Percentiles rank a stretch among this genome's conserved stretches.
Evolutionary conservation across 2,888 invertebrate genomes (phyloP).

Genomic region (Netelia inedita): DNA sequence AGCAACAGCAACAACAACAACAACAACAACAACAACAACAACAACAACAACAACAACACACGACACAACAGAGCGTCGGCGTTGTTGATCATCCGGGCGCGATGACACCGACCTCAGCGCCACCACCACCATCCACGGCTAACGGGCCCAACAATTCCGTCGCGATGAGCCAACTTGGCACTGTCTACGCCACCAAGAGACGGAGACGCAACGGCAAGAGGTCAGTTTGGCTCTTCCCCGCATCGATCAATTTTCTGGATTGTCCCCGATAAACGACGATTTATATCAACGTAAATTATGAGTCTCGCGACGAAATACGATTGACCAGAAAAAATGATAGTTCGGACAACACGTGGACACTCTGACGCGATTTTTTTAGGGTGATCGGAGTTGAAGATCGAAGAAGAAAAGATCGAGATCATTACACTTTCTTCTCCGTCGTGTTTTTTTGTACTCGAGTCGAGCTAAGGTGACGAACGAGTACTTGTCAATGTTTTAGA

Average conservation of each 20-base stretch:
- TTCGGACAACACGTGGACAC: too few species aligned
- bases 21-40: slow-evolving; percentile 64
- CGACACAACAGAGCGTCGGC: slow-evolving; percentile 61
- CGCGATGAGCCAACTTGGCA: slow-evolving; percentile 95
- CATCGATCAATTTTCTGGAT: background rate
- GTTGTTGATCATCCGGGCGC: slow-evolving; percentile 64
- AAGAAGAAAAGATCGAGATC: too few species aligned
- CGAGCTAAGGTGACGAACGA: too few species aligned
- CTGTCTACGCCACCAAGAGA: slow-evolving; percentile 98
- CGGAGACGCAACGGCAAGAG: slow-evolving; percentile 98
- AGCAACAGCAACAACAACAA: slow-evolving; percentile 57
- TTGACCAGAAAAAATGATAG: too few species aligned
- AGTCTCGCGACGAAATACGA: too few species aligned
- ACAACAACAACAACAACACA: slow-evolving; percentile 50
- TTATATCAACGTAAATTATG: too few species aligned
- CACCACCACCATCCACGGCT: slow-evolving; percentile 80
- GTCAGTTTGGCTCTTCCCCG: slow-evolving; percentile 86
- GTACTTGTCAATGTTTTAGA: too few species aligned
- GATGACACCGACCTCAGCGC: slow-evolving; percentile 83
- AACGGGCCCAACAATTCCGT: slow-evolving; percentile 84
- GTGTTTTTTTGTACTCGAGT: too few species aligned
- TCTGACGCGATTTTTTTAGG: too few species aligned
- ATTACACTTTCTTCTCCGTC: too few species aligned
- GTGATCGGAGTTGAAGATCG: too few species aligned
- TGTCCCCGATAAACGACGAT: background rate